Conservation (phyloP, 2,113 vertebrate species). For the Speoplatyrhinus poulsoni region DNA sequence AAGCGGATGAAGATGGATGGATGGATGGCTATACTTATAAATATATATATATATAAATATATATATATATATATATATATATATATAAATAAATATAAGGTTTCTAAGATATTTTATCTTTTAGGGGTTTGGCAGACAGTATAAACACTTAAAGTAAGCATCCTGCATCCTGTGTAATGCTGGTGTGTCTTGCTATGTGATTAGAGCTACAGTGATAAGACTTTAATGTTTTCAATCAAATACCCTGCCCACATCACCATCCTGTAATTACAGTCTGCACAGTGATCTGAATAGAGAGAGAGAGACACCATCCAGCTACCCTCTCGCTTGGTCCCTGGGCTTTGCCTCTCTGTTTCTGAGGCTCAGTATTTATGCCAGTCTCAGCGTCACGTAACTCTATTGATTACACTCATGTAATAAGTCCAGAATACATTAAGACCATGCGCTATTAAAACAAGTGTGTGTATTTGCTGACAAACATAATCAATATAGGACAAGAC, state of each 20-base stretch:
- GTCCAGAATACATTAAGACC: constrained; percentile 1
- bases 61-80: too few relatives aligned
- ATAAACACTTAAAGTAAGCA: not conserved
- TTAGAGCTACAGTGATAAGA: constrained; percentile 41
- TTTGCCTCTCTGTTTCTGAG: constrained; percentile 10
- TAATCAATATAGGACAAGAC: not conserved
- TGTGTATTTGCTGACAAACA: not conserved
- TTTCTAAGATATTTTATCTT: too few relatives aligned
- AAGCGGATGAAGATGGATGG: too few relatives aligned
- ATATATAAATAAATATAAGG: too few relatives aligned
- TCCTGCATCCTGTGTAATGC: constrained; percentile 27
- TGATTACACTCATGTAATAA: constrained; percentile 10
- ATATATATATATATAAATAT: too few relatives aligned
- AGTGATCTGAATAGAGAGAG: too few relatives aligned
- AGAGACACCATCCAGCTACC: not conserved
- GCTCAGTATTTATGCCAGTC: not conserved
- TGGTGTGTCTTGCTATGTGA: constrained; percentile 15
- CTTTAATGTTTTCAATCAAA: constrained; percentile 53
- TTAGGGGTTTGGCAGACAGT: too few relatives aligned
- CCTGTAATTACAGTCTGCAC: not conserved
- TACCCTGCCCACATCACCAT: constrained; percentile 13
- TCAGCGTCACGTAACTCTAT: not conserved
- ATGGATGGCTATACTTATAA: too few relatives aligned
- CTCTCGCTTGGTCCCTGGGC: not conserved
- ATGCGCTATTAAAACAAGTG: not conserved